Evolutionary conservation across 2,888 invertebrate genomes (phyloP), one percentile per base, ranked within the genome.

Genomic region (Plagodis pulveraria): DNA sequence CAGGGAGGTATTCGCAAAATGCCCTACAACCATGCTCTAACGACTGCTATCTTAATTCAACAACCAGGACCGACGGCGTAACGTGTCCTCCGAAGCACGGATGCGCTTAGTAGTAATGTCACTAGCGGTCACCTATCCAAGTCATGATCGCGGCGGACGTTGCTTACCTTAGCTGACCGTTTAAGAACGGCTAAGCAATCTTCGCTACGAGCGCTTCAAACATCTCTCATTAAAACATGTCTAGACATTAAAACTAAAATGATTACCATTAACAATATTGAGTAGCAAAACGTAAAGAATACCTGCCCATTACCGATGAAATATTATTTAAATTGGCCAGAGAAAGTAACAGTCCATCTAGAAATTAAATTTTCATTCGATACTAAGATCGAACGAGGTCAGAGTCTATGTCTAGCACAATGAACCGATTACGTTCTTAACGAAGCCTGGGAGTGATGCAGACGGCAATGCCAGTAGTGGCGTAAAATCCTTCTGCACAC

Each of bases 341-440:
- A 50, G 46, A 67, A 70, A 67, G 59, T 67, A 65, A 61, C 56
- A 65, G 67, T 64, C 47, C 38, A 36, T 69, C 65, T 67, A 71
- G 58, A 70, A 73, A 74, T 76, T 70, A 71, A 71, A 78, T 77
- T 76, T 79, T 70, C 75, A 73, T 76, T 77, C 70, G 70, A 67
- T 70, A 56, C 40, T 42, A 11, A 32, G 45, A 47, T 48, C 66
- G 72, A 77, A 76, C 67, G 71, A 73, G 81, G 78, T 76, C 79
- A 78, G 76, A 78, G 76, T 80, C 80, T 79, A 81, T 73, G 63
- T 69, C 63, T 66, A 76, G 77, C 81, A 84, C 82, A 84, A 83
- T 80, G 80, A 80, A 77, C 80, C 80, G 81, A 84, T 86, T 85
- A 82, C 79, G 78, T 79, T 76, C 73, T 76, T 83, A 84, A 84